Evolutionary conservation across 2,888 invertebrate genomes (phyloP).

Genomic region (Autographa pulchrina): DNA sequence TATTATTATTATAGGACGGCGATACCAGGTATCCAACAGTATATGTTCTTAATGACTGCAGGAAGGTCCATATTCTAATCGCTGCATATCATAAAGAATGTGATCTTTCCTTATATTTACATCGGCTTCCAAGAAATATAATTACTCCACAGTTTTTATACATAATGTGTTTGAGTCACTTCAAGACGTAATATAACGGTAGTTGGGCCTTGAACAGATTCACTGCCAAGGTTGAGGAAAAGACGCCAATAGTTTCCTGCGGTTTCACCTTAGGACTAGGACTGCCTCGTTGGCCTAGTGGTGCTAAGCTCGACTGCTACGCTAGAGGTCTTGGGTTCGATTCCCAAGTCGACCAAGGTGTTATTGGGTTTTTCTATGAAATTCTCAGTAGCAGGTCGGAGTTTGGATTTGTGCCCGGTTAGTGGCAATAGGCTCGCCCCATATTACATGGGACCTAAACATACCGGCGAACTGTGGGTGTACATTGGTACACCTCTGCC

Average conservation of each 20-base stretch:
- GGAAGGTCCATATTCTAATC: slow-evolving; percentile 7
- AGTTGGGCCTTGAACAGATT: slow-evolving; percentile 51
- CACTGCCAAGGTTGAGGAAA: slow-evolving; percentile 60
- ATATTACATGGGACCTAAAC: too few species aligned
- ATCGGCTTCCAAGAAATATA: slow-evolving; percentile 44
- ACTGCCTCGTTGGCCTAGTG: too few species aligned
- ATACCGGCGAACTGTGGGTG: too few species aligned
- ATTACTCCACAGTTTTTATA: slow-evolving; percentile 49
- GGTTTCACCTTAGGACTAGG: slow-evolving; percentile 35
- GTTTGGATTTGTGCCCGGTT: too few species aligned
- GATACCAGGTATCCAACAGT: neutral
- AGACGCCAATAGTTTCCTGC: slow-evolving; percentile 38
- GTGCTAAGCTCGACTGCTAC: too few species aligned
- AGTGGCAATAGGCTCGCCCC: too few species aligned
- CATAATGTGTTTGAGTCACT: slow-evolving; percentile 49
- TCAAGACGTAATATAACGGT: slow-evolving; percentile 54
- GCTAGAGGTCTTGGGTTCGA: too few species aligned
- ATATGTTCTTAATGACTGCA: neutral
- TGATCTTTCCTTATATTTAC: slow-evolving; percentile 53
- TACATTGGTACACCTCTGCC: too few species aligned
- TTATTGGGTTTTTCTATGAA: too few species aligned
- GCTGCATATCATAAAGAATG: neutral
- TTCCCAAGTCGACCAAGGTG: too few species aligned
- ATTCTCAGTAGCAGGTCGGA: too few species aligned
- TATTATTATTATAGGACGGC: neutral